Base-by-base conservation (phyloP, 2,888 invertebrate species). In the Miltochrista miniata region DNA sequence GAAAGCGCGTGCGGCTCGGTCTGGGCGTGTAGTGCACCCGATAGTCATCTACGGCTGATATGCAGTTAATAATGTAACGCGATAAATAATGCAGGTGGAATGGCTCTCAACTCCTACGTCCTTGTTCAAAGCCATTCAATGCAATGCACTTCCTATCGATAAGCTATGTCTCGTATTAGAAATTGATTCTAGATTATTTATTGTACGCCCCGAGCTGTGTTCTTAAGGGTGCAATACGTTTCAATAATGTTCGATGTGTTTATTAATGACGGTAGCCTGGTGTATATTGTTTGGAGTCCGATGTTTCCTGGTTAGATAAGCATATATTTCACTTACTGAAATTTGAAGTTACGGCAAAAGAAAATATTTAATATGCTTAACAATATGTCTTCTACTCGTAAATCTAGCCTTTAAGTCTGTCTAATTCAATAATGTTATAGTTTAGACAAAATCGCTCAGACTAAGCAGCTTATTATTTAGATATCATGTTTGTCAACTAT, bases 21-120 rank as follows among this genome's bases (percentile, higher is more conserved):
- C 70, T 74, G 73, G 73, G 76, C 81, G 85, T 87, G 89, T 87
- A 84, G 76, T 74, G 79, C 78, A 73, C 76, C 68, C 74, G 90
- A 90, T 90, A 87, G 83, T 81, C 81, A 89, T 90, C 90, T 87
- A 73, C 63, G 74, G 70, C 77, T 82, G 87, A 89, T 90, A 87
- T 81, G 87, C 86, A 82, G 84, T 87, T 87, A 89, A 87, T 90
- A 89, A 86, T 84, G 84, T 83, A 79, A 83, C 79, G 82, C 81
- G 87, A 88, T 90, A 90, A 87, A 88, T 87, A 87, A 85, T 84
- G 81, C 85, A 83, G 84, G 85, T 85, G 79, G 76, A 80, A 81
- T 76, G 79, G 80, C 79, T 75, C 78, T 82, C 83, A 74, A 68
- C 69, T 68, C 61, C 66, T 43, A 62, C 69, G 67, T 68, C 62